These are phyloP conservation scores for Apogon hyalosoma DNA, from an alignment of 2,797 vertebrate species.

Conservation along the genomic window DNA sequence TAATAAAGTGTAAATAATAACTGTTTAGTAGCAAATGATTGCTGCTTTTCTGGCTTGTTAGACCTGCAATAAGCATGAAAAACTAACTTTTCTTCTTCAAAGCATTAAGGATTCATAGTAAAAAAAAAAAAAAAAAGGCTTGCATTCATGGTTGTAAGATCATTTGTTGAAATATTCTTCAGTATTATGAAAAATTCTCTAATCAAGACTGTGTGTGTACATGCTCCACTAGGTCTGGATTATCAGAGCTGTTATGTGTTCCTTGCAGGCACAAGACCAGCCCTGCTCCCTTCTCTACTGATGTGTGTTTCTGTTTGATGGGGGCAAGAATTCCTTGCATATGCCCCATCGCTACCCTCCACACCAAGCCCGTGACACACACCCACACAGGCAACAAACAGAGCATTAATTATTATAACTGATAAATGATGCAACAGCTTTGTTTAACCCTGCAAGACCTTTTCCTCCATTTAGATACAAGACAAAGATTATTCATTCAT, in stretches of 20 bases:
- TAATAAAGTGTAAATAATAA: too few relatives aligned
- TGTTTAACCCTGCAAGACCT: constrained; percentile 41
- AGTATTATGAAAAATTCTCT: too few relatives aligned
- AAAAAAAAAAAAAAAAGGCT: too few relatives aligned
- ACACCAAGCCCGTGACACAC: background rate
- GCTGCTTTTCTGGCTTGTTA: too few relatives aligned
- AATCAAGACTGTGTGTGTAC: too few relatives aligned
- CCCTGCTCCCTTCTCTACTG: constrained; percentile 43
- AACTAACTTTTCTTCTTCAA: too few relatives aligned
- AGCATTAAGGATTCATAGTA: too few relatives aligned
- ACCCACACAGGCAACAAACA: constrained; percentile 17
- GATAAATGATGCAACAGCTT: constrained; percentile 30
- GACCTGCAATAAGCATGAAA: too few relatives aligned
- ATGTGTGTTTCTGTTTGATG: constrained; percentile 51
- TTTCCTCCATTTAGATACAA: constrained; percentile 7
- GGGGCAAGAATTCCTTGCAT: constrained; percentile 27
- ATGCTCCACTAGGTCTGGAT: constrained; percentile 23
- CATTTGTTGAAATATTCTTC: too few relatives aligned
- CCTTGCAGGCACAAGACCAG: constrained; percentile 39
- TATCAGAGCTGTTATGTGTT: constrained; percentile 32
- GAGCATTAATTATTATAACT: constrained; percentile 36
- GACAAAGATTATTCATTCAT: constrained; percentile 24
- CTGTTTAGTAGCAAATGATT: too few relatives aligned
- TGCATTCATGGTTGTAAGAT: too few relatives aligned
- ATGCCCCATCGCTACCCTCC: constrained; percentile 12